Evolutionary conservation across 2,113 vertebrate species (phyloP).

Genomic region (Hoplias malabaricus): DNA sequence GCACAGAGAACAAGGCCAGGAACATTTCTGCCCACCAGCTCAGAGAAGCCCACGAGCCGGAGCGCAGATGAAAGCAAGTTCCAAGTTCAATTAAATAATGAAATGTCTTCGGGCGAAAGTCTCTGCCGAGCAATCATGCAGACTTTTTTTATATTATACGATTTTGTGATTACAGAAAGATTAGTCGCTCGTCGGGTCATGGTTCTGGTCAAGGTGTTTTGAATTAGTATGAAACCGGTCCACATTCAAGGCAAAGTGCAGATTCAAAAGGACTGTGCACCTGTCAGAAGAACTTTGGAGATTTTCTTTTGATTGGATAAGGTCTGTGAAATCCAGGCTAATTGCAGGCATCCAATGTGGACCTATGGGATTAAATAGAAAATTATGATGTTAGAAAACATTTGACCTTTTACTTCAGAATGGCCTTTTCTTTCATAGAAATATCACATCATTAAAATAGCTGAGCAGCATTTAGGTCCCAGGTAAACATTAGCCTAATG

Average conservation of each 20-base stretch:
- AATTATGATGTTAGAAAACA: neutral
- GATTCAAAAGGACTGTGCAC: neutral
- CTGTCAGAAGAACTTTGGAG: neutral
- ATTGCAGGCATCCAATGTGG: neutral
- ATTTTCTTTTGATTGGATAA: neutral
- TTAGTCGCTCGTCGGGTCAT: constrained; percentile 12
- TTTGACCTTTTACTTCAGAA: too few species aligned
- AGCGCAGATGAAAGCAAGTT: constrained; percentile 13
- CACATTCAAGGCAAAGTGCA: neutral
- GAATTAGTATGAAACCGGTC: neutral
- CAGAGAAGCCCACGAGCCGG: neutral
- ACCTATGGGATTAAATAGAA: neutral
- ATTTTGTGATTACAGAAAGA: constrained; percentile 38
- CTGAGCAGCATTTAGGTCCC: too few species aligned
- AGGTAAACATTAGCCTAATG: too few species aligned
- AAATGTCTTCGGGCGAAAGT: constrained; percentile 32
- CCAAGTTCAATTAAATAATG: constrained; percentile 40
- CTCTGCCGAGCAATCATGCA: constrained; percentile 10
- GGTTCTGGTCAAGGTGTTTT: constrained; percentile 7
- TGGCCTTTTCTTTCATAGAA: too few species aligned
- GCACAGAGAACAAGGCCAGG: constrained; percentile 16
- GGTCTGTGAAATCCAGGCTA: neutral
- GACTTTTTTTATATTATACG: neutral
- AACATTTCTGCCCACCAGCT: constrained; percentile 23
- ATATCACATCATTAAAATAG: too few species aligned